Evolutionary conservation across 2,113 vertebrate genomes (phyloP), one percentile per base, ranked within the genome.

Genomic region (Dunckerocampus dactyliophorus): DNA sequence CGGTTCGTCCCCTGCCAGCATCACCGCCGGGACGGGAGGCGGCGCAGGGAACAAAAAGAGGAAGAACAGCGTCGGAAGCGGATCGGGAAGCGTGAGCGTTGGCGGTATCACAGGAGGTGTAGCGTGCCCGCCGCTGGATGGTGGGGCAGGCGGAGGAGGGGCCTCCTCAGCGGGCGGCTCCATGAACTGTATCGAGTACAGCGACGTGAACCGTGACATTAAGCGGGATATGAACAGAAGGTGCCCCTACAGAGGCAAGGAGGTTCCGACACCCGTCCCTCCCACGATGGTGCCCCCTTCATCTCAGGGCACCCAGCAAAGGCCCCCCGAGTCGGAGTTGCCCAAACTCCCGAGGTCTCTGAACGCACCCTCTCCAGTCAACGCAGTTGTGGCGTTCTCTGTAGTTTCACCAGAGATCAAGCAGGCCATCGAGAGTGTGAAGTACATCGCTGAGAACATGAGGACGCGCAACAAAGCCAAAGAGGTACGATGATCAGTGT

Each of bases 401-500:
- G 48, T 92, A 90, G 60, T 92, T 66, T 92, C 88, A 0, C 85
- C 92, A 0, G 94, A 96, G 70, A 89, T 97, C 17, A 92, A 92
- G 65, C 92, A 94, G 54, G 89, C 95, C 60, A 93, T 96, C 0
- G 90, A 88, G 47, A 95, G 89, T 0, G 81, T 97, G 58, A 93
- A 93, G 22, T 97, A 95, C 90, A 97, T 98, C 1, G 92, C 94
- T 11, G 93, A 95, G 80, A 97, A 95, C 79, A 94, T 95, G 91
- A 93, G 87, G 70, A 93, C 82, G 47, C 93, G 94, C 76, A 95
- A 95, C 66, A 91, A 95, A 86, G 93, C 92, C 55, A 98, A 94
- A 83, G 92, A 96, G 94, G 95, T 97, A 89, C 6, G n/a, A 37
- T 10, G 24, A 28, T 28, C n/a, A n/a, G n/a, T n/a, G n/a, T 28